Percentiles rank a stretch among this genome's conserved stretches.
Evolutionary conservation across 2,113 vertebrate species (phyloP).

Genomic region (Aepyceros melampus): DNA sequence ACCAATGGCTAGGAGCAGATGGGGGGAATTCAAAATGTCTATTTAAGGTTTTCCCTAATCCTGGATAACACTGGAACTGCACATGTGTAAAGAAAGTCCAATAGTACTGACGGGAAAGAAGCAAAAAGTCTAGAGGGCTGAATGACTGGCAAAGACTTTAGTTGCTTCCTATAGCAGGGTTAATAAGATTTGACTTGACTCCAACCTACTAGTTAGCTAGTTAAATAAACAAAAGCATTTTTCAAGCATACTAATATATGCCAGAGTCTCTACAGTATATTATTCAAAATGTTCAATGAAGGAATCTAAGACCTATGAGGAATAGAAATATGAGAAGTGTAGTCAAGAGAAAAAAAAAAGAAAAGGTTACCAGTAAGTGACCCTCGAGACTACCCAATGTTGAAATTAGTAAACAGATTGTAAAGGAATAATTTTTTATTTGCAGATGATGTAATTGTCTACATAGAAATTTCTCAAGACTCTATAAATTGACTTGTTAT

Average conservation of each 20-base stretch:
- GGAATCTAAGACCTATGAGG: background rate
- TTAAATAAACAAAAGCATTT: background rate
- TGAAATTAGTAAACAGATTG: background rate
- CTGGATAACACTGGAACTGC: background rate
- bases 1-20: background rate
- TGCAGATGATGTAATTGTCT: background rate
- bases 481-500: background rate
- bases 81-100: background rate
- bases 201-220: background rate
- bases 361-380: background rate
- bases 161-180: background rate
- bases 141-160: background rate
- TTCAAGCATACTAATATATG: background rate
- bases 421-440: background rate
- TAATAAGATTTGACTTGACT: background rate
- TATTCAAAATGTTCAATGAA: background rate
- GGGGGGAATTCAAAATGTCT: background rate
- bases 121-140: background rate
- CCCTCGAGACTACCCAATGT: background rate
- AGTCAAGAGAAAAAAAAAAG: background rate
- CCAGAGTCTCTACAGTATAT: background rate
- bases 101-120: no score
- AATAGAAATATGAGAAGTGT: background rate
- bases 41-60: background rate
- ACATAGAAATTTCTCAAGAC: background rate